Base-by-base conservation (phyloP, 2,797 vertebrate genomes). In the Arrhamphus sclerolepis region DNA sequence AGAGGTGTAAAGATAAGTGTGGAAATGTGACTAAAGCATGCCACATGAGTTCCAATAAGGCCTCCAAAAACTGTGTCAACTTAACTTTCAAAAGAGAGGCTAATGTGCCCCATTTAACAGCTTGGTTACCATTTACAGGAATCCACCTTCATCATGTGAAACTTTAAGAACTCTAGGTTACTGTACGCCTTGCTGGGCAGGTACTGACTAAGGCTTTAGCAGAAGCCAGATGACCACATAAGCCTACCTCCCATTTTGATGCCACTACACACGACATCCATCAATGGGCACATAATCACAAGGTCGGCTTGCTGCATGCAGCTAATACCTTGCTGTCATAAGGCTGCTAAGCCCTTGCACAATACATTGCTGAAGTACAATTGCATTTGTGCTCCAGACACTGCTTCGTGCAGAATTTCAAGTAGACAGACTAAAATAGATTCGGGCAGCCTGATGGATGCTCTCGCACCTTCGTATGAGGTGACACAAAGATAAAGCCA, bases 261-360 rank as follows among this genome's bases (percentile, higher is more conserved):
- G 2, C 64, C 54, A 43, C 22, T 0, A 20, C 51, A 56, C 29
- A 44, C 34, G 42, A 19, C 31, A 51, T 2, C 61, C 24, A 7
- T 75, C 62, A 77, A 54, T 62, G 55, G 56, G 42, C 19, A 48
- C 59, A 68, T 62, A 62, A 83, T 80, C 74, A 52, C 57, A 19
- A 2, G 17, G 60, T 42, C 62, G 65, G 63, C 53, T 75, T 62
- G 39, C 70, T 46, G 61, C 60, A 57, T 58, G 52, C 61, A 41
- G 56, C 70, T 70, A 64, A 82, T 56, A 60, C 70, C 59, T 72
- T 44, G 53, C 48, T n/a, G 21, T 16, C 2, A 17, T 49, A 59
- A 71, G 62, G 62, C 71, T 55, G 54, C 58, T 77, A 66, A 85
- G 65, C 69, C 41, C 46, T 22, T 38, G 59, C 19, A 26, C 52